These are phyloP conservation scores for Danaus melanippus DNA, from an alignment of 1,140 invertebrate species.

Conservation along the genomic window DNA sequence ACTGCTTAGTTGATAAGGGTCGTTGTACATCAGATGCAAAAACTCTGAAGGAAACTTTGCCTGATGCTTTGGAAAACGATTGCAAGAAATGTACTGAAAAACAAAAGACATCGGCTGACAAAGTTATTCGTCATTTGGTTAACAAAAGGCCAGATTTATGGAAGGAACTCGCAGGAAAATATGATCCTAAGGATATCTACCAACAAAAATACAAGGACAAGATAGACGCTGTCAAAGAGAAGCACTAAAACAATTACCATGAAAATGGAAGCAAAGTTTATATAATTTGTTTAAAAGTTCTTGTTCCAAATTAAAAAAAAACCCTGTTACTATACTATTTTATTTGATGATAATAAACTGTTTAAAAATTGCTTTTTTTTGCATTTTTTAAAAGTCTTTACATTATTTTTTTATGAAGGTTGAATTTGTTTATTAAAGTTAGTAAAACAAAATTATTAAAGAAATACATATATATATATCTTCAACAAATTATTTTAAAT, in stretches of 20 bases:
- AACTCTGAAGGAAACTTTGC: conserved; percentile 80
- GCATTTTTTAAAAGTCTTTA: too few relatives aligned
- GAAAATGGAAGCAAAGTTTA: too few relatives aligned
- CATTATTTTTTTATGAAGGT: too few relatives aligned
- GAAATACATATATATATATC: too few relatives aligned
- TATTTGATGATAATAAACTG: too few relatives aligned
- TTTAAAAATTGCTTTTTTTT: too few relatives aligned
- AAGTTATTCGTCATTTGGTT: conserved; percentile 74
- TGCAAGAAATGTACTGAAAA: conserved; percentile 79
- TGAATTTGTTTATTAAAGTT: too few relatives aligned
- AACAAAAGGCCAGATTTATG: conserved; percentile 76
- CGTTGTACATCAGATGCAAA: conserved; percentile 80
- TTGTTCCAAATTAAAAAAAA: too few relatives aligned
- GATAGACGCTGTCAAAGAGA: conserved; percentile 55
- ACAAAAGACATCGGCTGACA: conserved; percentile 74
- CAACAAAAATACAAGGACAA: conserved; percentile 73
- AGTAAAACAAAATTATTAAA: too few relatives aligned
- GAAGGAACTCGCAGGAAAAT: conserved; percentile 75
- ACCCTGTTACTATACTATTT: too few relatives aligned
- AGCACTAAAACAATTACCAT: neutral
- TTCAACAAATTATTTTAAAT: too few relatives aligned
- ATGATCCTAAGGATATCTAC: conserved; percentile 77
- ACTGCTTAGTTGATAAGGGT: conserved; percentile 80
- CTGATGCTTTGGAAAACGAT: conserved; percentile 77
- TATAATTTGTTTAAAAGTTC: too few relatives aligned